Conservation (phyloP, 1,140 invertebrate genomes). For the Drosophila oshimai region DNA sequence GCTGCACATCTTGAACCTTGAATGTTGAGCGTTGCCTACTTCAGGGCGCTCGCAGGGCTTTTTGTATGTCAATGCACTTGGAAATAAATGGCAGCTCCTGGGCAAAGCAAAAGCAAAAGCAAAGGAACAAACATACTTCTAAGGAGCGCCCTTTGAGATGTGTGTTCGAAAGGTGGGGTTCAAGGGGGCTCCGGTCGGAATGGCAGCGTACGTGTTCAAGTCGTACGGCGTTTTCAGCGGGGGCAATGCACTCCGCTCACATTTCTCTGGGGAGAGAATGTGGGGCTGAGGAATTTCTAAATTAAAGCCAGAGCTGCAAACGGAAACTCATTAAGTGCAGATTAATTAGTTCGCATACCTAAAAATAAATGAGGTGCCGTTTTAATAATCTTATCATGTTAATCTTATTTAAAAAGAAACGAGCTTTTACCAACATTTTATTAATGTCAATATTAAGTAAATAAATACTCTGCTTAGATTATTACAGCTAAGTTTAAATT, state of each 20-base stretch:
- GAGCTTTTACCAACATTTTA: too few species aligned
- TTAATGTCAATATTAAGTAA: too few species aligned
- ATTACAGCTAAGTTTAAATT: not conserved
- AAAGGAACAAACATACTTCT: slow-evolving; percentile 9
- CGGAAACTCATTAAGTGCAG: slow-evolving; percentile 34
- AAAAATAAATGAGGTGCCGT: not conserved
- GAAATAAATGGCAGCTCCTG: slow-evolving; percentile 49
- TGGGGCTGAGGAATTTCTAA: slow-evolving; percentile 49
- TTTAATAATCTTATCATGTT: not conserved
- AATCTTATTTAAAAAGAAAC: too few species aligned
- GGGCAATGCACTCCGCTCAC: slow-evolving; percentile 64
- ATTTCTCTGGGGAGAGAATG: slow-evolving; percentile 33
- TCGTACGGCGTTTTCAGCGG: slow-evolving; percentile 41
- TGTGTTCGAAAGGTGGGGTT: slow-evolving; percentile 9
- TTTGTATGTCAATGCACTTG: slow-evolving; percentile 77
- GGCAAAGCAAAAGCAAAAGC: slow-evolving; percentile 18
- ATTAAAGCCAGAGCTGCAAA: slow-evolving; percentile 50
- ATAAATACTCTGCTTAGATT: not conserved
- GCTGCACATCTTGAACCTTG: not conserved
- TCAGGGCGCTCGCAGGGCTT: slow-evolving; percentile 51
- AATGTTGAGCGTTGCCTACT: slow-evolving; percentile 57
- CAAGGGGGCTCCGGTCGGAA: not conserved
- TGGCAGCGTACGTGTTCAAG: slow-evolving; percentile 66
- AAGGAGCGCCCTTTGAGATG: slow-evolving; percentile 25
- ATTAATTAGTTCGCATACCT: slow-evolving; percentile 43